phyloP scores from a whole-genome alignment of 2,797 vertebrate genomes.

The Sebastes melanostomus region DNA sequence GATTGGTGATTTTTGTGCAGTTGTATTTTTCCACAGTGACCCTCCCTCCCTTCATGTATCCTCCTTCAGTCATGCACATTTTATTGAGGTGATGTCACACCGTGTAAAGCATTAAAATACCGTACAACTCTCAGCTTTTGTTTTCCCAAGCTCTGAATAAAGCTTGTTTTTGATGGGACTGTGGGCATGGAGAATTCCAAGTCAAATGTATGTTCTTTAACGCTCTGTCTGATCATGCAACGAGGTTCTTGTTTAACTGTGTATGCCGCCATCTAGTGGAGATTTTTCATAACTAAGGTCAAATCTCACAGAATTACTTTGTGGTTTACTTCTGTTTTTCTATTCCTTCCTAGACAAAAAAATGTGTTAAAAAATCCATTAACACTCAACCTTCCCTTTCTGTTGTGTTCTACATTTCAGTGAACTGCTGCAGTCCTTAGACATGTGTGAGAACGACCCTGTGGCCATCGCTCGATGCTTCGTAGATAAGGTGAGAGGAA shows the following conservation, averaged over 20 bases:
- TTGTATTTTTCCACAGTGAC: constrained; percentile 14
- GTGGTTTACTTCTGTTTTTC: not conserved
- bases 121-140: not conserved
- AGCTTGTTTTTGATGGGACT: not conserved
- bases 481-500: constrained; percentile 88
- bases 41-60: not conserved
- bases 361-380: not conserved
- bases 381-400: not conserved
- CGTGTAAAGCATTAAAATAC: not conserved
- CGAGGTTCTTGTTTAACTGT: not conserved
- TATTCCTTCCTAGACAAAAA: not conserved
- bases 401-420: constrained; percentile 69
- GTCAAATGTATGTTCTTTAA: not conserved
- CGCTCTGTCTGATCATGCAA: not conserved
- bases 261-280: constrained; percentile 62
- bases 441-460: constrained; percentile 91
- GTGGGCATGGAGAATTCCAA: not conserved
- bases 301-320: not conserved
- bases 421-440: constrained; percentile 91
- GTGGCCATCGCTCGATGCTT: constrained; percentile 95
- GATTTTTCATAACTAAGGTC: not conserved
- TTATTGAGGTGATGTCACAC: not conserved
- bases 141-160: constrained; percentile 9
- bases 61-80: not conserved
- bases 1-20: not conserved